Evolutionary conservation across 2,113 vertebrate genomes (phyloP).

Genomic region (Dendropsophus ebraccatus): DNA sequence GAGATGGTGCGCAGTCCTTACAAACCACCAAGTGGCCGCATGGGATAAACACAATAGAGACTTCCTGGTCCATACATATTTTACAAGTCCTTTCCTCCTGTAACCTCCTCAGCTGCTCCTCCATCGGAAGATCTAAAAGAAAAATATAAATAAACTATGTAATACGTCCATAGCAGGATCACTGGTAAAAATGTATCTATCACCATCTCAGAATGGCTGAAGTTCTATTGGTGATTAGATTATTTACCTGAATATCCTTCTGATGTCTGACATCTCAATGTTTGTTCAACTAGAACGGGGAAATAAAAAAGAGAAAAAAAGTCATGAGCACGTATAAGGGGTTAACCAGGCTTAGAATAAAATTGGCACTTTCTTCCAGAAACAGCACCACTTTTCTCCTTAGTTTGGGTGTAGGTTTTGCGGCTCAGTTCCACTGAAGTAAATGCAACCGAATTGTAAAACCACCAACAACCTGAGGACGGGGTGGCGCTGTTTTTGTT

Average conservation of each 20-base stretch:
- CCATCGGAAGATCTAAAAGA: constrained; percentile 77
- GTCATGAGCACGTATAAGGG: neutral
- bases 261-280: constrained; percentile 86
- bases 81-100: constrained; percentile 86
- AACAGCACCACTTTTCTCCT: too few species aligned
- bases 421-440: too few species aligned
- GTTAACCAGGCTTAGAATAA: too few species aligned
- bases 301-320: constrained; percentile 52
- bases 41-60: constrained; percentile 84
- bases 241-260: constrained; percentile 92
- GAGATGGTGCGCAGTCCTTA: constrained; percentile 81
- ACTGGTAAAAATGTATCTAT: too few species aligned
- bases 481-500: too few species aligned
- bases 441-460: too few species aligned
- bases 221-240: too few species aligned
- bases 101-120: constrained; percentile 80
- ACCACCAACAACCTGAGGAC: too few species aligned
- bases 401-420: too few species aligned
- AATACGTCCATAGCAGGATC: too few species aligned
- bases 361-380: too few species aligned
- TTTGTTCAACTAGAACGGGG: constrained; percentile 87
- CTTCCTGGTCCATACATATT: constrained; percentile 88
- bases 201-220: too few species aligned
- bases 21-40: constrained; percentile 86
- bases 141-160: neutral